Base-by-base conservation (phyloP, 2,888 invertebrate genomes). In the Eucera pruinosa region DNA sequence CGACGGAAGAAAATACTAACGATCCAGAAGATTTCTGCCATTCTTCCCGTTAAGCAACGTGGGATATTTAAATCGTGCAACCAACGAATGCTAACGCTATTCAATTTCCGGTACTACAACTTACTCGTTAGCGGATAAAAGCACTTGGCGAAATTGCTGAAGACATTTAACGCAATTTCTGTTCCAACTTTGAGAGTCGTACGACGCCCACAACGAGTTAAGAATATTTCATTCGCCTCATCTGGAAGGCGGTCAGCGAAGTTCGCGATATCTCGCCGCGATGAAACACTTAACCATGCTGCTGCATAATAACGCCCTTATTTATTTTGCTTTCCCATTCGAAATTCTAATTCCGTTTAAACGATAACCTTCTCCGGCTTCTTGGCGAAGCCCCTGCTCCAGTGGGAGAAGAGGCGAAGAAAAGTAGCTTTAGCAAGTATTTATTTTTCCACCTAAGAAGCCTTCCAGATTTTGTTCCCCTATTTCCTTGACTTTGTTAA, bases 291-390 rank as follows among this genome's bases (percentile, higher is more conserved):
- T 75, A 48, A 57, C 70, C 25, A 47, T 52, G 45, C 45, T 33
- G 39, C 67, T 27, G 73, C 73, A 69, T 81, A 83, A 80, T 71
- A 74, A 69, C 55, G 20, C 30, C 65, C 58, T 65, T 82, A 78
- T 83, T 83, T 78, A 77, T 80, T 78, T 60, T 61, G 27, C 58
- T 47, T 43, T 25, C 71, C 52, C 60, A 74, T 80, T 72, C 80
- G 72, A 85, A 85, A 82, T 85, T 85, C 76, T 80, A 83, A 85
- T 75, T 65, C 45, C 30, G 57, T 65, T 72, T 45, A 64, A 64
- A 71, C 71, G 64, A 62, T 57, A 62, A 47, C 41, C 54, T 20
- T 9, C 25, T 3, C 57, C 4, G 45, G 13, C 4, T 27, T 15
- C 69, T 36, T 50, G 15, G 43, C 45, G 23, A 43, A 52, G 33